A percentile compares a stretch with the other conserved stretches of the same genome.
Evolutionary conservation across 2,888 invertebrate species (phyloP).

Genomic region (Pseudolycoriella hygida): DNA sequence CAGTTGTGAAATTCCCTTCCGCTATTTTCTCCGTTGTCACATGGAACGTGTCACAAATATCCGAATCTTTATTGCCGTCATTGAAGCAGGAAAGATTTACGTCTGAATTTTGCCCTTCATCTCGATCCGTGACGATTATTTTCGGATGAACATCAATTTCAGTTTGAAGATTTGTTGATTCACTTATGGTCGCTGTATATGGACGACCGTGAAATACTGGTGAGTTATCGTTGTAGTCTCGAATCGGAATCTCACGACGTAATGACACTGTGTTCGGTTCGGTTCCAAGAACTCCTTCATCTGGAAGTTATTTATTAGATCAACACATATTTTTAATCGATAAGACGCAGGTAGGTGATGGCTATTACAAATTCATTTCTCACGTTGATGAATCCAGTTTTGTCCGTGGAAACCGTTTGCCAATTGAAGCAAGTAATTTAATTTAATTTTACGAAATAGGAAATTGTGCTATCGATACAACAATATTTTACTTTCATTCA

Average conservation of each 20-base stretch:
- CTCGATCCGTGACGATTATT: slow-evolving; percentile 51
- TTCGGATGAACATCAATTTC: slow-evolving; percentile 37
- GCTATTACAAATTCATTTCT: no score
- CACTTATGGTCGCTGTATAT: slow-evolving; percentile 51
- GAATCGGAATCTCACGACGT: slow-evolving; percentile 54
- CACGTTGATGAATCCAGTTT: no score
- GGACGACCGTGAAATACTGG: slow-evolving; percentile 58
- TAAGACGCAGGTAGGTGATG: no score
- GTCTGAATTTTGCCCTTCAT: slow-evolving; percentile 55
- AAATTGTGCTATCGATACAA: no score
- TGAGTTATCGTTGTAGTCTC: slow-evolving; percentile 66
- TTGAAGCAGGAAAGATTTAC: slow-evolving; percentile 39
- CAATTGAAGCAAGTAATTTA: no score
- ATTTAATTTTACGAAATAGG: no score
- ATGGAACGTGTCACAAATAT: slow-evolving; percentile 51
- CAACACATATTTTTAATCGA: background rate
- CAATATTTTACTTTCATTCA: no score
- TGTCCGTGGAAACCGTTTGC: no score
- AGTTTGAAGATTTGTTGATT: slow-evolving; percentile 44
- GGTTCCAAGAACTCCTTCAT: slow-evolving; percentile 47
- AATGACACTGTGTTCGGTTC: slow-evolving; percentile 66
- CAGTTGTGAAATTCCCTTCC: slow-evolving; percentile 52
- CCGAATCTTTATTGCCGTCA: slow-evolving; percentile 31
- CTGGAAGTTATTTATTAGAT: slow-evolving; percentile 23
- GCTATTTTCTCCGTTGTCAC: slow-evolving; percentile 44